Conservation (phyloP, 2,113 vertebrate species). For the Eonycteris spelaea region DNA sequence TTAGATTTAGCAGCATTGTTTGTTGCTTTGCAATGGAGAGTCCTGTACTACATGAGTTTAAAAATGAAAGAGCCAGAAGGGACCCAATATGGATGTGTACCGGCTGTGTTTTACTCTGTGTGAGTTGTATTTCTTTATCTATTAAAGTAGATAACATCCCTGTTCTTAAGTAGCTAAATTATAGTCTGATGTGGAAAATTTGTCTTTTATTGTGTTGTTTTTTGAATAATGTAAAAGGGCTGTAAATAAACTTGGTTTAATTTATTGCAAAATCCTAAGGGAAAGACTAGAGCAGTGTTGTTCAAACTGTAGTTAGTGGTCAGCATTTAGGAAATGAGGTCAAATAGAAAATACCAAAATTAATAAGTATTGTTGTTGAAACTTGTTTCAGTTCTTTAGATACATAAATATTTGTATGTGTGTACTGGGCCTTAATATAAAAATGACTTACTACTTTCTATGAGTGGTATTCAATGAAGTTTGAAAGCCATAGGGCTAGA, state of each 20-base stretch:
- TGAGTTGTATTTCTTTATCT: not conserved
- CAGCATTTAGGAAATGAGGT: not conserved
- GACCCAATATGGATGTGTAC: not conserved
- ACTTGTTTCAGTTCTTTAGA: not conserved
- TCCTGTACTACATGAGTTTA: not conserved
- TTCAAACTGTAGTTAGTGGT: not conserved
- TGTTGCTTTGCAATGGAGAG: not conserved
- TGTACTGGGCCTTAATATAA: not conserved
- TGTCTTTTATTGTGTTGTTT: not conserved
- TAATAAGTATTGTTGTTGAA: not conserved
- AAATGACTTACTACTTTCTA: not conserved
- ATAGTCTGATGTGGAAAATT: not conserved
- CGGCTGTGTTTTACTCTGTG: not conserved
- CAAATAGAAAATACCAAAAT: not conserved
- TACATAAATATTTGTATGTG: not conserved
- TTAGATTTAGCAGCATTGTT: not conserved
- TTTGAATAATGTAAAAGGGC: not conserved
- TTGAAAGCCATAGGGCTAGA: not conserved
- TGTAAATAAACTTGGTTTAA: not conserved
- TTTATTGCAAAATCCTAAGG: not conserved
- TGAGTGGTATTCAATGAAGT: not conserved
- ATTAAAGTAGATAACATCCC: not conserved
- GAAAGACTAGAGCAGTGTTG: not conserved
- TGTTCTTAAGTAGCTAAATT: not conserved
- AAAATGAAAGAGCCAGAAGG: not conserved